Evolutionary conservation across 2,113 vertebrate genomes (phyloP), one percentile per base, ranked within the genome.

Genomic region (Maccullochella peelii): DNA sequence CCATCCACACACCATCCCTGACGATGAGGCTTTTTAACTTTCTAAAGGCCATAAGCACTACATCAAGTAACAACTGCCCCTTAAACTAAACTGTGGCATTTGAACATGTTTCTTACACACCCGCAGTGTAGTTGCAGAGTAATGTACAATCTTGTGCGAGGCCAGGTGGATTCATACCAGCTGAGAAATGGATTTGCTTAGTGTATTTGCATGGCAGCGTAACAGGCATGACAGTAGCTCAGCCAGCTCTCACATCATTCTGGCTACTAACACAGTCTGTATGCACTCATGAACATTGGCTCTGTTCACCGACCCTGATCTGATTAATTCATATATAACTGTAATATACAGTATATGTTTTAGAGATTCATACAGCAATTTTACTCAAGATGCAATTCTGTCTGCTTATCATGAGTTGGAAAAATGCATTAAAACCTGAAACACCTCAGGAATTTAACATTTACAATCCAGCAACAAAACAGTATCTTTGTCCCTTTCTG

Each of bases 101-200:
- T 59, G 15, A 66, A 27, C 23, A 38, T 6, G 25, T 62, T 61
- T 44, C 42, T 21, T 7, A 49, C 18, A 59, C 30, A n/a, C 18
- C 0, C 2, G 1, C 21, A 44, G 20, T 9, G 9, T 33, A 33
- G 8, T 16, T 0, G 0, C 2, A 63, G 73, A 73, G n/a, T 61
- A 15, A 73, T 33, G 20, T 23, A 38, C 52, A 52, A 15, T n/a
- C 61, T 49, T 47, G 27, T 69, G 68, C 7, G 0, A 27, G 4
- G 38, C 54, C 80, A 71, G 75, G 20, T 58, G 72, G 30, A 30
- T 20, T 70, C 68, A 80, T 50, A 11, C 23, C 9, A 58, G 67
- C 67, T 67, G 67, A 83, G 54, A 84, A 68, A 77, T 30, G 58
- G 57, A 68, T 95, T 94, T 95, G 94, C 93, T 95, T 95, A 89